Evolutionary conservation across 2,888 invertebrate genomes (phyloP), one percentile per base, ranked within the genome.

Genomic region (Salpingus planirostris): DNA sequence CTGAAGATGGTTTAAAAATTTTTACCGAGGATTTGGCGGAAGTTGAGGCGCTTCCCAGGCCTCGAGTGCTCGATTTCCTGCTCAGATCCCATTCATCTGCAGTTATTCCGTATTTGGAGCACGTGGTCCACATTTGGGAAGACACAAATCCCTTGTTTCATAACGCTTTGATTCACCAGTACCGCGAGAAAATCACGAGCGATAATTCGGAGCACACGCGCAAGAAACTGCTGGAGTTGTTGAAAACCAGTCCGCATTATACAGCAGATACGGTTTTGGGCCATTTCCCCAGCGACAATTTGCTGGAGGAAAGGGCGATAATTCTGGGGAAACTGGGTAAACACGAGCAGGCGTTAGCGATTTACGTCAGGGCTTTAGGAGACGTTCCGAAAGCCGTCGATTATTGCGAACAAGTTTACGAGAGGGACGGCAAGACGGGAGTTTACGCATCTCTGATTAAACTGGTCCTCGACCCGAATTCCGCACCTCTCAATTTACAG

Each of bases 281-380:
- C 12, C 83, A 88, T 55, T 91, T 96, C 48, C 93, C 93, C 0
- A 76, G 76, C 23, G 82, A 92, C 50, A 71, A 74, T 60, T 68
- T 97, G 51, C 80, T 87, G 54, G 93, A 96, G 59, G 97, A 97
- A 62, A 73, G 93, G 38, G 96, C 97, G 0, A 73, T 97, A n/a
- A 81, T 98, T 38, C 68, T 96, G 23, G 96, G 95, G 0, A 81
- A 87, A 48, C 68, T 96, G 13, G 90, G 89, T 1, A 71, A 85
- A 41, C 96, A 98, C 60, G 89, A 93, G 54, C 86, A 93, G 59
- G 93, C 92, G 0, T 67, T 98, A 26, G 80, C 86, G 1, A 89
- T 98, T 54, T 96, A 96, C 60, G 79, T 95, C 11, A 82, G 88
- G 52, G 78, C 91, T 15, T 69, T 98, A 35, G 80, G 89, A 22